Evolutionary conservation across 2,797 vertebrate genomes (phyloP).

Genomic region (Siniperca undulata): DNA sequence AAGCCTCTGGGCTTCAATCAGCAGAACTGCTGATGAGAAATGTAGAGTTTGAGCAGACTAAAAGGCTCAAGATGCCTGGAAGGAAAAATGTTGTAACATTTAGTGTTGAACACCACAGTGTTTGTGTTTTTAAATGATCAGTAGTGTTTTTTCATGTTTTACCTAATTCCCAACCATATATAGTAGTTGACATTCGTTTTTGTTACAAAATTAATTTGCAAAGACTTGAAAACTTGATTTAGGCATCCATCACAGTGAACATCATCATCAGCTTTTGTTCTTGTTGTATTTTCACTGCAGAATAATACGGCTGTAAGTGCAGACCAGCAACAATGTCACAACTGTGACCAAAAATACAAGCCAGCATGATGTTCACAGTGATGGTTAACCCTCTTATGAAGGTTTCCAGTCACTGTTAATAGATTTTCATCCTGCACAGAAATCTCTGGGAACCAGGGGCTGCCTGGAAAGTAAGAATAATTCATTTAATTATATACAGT

Average conservation of each 20-base stretch:
- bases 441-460: background rate
- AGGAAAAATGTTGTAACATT: background rate
- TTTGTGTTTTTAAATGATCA: slow-evolving; percentile 15
- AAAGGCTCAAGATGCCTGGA: slow-evolving; percentile 9
- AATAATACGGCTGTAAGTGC: background rate
- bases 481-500: background rate
- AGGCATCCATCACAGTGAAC: background rate
- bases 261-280: background rate
- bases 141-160: background rate
- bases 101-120: background rate
- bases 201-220: background rate
- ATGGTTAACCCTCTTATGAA: background rate
- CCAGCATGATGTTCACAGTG: background rate
- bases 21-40: background rate
- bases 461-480: background rate
- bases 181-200: background rate
- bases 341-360: slow-evolving; percentile 5
- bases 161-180: background rate
- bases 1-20: slow-evolving; percentile 7
- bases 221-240: background rate
- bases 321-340: background rate
- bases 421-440: background rate
- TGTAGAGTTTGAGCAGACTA: background rate
- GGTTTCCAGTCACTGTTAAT: background rate
- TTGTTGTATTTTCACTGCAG: background rate